Percentiles rank a stretch among this genome's conserved stretches.
These are phyloP conservation scores for Stegostoma tigrinum DNA, from an alignment of 2,113 vertebrate genomes.

Conservation along the genomic window DNA sequence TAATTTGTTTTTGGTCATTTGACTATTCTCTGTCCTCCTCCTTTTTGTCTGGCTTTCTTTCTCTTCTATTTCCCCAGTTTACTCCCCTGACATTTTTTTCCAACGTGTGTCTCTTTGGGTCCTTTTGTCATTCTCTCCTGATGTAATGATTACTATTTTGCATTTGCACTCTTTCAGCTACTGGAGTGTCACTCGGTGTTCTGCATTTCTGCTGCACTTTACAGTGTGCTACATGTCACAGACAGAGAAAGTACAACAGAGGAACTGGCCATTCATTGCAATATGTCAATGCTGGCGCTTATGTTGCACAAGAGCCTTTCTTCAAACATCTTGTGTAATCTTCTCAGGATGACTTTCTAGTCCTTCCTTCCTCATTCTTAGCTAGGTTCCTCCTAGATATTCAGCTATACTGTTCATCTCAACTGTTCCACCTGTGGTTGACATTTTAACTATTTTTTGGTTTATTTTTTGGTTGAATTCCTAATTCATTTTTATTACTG, in stretches of 20 bases:
- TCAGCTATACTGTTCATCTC: neutral
- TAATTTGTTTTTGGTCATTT: neutral
- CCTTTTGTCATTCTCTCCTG: neutral
- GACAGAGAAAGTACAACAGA: neutral
- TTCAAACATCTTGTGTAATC: neutral
- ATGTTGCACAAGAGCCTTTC: neutral
- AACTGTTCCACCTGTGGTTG: neutral
- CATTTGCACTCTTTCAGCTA: neutral
- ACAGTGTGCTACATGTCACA: neutral
- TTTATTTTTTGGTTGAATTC: neutral
- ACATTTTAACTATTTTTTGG: neutral
- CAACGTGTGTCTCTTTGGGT: no score
- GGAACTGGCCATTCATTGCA: neutral
- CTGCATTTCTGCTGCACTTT: neutral
- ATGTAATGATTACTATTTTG: neutral
- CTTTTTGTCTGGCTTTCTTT: neutral
- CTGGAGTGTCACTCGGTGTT: neutral
- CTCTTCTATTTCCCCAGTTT: neutral
- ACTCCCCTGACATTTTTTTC: neutral
- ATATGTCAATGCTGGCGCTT: neutral
- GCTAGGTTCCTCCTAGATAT: neutral
- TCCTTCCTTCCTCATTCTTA: neutral
- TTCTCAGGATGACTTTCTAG: neutral
- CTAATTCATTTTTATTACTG: neutral
- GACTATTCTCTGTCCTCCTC: neutral